phyloP scores from a whole-genome alignment of 2,797 vertebrate genomes.

The Rhinogobio ventralis region DNA sequence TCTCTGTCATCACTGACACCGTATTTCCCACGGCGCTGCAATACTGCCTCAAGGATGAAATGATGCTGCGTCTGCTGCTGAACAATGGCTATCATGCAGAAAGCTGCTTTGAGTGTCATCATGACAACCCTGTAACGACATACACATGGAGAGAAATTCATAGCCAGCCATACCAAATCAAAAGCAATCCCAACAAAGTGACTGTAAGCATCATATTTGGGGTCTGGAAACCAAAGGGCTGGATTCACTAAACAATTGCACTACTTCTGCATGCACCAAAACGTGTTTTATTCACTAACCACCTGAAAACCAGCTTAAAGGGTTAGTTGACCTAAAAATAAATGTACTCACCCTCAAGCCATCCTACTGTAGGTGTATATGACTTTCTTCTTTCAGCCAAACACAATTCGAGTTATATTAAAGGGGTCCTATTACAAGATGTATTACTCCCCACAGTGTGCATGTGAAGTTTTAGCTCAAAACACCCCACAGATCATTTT shows the following conservation, averaged over 20 bases:
- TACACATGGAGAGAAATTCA: slow-evolving; percentile 64
- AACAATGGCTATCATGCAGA: slow-evolving; percentile 83
- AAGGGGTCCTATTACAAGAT: no score
- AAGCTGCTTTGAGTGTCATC: slow-evolving; percentile 87
- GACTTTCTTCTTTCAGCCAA: no score
- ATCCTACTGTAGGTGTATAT: no score
- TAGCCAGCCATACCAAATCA: slow-evolving; percentile 60
- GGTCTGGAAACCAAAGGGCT: not conserved
- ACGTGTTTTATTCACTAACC: not conserved
- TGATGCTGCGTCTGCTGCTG: slow-evolving; percentile 87
- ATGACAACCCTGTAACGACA: slow-evolving; percentile 73
- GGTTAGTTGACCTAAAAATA: no score
- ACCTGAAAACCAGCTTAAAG: not conserved
- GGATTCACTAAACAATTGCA: not conserved
- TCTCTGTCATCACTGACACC: slow-evolving; percentile 82
- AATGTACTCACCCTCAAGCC: no score
- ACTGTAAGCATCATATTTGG: slow-evolving; percentile 64
- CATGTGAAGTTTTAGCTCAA: no score
- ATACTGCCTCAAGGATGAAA: slow-evolving; percentile 82
- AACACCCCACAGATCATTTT: no score
- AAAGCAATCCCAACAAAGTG: slow-evolving; percentile 61
- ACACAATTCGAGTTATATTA: no score
- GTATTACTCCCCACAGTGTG: no score
- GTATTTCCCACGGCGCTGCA: slow-evolving; percentile 88
- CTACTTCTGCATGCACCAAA: not conserved